Evolutionary conservation across 1,140 invertebrate genomes (phyloP), one percentile per base, ranked within the genome.

Genomic region (Rhopalosiphum maidis): DNA sequence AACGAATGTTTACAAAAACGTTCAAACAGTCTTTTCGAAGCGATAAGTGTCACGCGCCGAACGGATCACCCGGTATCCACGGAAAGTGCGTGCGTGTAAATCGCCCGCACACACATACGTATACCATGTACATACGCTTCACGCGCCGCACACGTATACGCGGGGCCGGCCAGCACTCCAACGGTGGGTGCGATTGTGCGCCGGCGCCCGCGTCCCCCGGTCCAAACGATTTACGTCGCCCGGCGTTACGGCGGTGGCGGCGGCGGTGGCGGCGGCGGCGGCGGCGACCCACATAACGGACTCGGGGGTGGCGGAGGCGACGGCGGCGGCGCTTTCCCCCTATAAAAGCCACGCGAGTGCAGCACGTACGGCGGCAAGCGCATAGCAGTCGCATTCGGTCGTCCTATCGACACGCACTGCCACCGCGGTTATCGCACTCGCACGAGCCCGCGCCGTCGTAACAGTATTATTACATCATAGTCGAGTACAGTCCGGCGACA

Each of bases 221-320:
- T 48, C 43, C 6, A 22, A 87, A 87, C 86, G 86, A 87, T 87
- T 87, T 8, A 46, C 86, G 86, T 46, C 30, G 30, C 25, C 43
- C 30, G 86, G 37, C 83, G 35, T n/a, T 77, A 25, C 85, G 88
- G 88, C 21, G n/a, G 11, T 46, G n/a, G 46, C 86, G 87, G 37
- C 0, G 30, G 11, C 2, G 30, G 1, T 9, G 89, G 89, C 9
- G 88, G 88, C 41, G 89, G 89, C 51, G 23, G n/a, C 21, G 87
- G 21, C 88, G n/a, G 9, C 88, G 89, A 55, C 55, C 89, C 55
- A 90, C 23, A 60, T 90, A n/a, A 60, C 89, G 89, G 60, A n/a
- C 88, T 1, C 15, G 88, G 25, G 35, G n/a, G 11, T 46, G n/a
- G 46, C 86, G 87, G 37, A 0, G 30, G 11, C 2, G 30, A 0